Conservation (phyloP, 2,888 invertebrate genomes). For the Mimas tiliae region DNA sequence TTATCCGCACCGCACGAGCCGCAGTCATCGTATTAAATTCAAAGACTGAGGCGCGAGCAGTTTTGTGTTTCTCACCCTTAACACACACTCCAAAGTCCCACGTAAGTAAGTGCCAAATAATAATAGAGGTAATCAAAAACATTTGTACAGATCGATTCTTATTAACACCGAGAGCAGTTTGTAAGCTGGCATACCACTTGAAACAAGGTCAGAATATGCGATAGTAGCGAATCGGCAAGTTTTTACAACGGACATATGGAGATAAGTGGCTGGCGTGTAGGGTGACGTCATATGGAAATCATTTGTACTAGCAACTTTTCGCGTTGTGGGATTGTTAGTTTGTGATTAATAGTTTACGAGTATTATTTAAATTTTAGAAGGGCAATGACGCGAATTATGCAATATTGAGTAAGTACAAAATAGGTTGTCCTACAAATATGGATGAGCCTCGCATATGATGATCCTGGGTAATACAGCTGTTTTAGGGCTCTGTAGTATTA, state of each 20-base stretch:
- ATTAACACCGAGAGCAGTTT: background rate
- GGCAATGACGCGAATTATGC: no score
- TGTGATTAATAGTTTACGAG: background rate
- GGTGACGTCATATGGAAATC: constrained; percentile 10
- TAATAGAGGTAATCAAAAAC: background rate
- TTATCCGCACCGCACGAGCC: no score
- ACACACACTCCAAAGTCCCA: no score
- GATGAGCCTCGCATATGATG: no score
- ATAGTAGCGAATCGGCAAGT: constrained; percentile 11
- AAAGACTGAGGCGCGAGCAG: no score
- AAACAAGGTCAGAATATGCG: background rate
- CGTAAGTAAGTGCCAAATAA: background rate
- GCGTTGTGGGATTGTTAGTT: background rate
- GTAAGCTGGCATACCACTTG: background rate
- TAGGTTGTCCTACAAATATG: no score
- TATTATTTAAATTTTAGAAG: no score
- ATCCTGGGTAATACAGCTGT: no score
- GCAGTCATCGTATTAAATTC: no score
- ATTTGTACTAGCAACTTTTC: background rate
- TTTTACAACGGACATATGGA: constrained; percentile 4
- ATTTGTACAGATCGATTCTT: background rate
- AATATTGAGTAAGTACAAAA: no score
- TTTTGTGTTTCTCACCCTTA: no score
- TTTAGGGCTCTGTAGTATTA: no score
- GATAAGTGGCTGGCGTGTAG: background rate